Conservation (phyloP, 2,888 invertebrate species). For the Bellardia pandia region DNA sequence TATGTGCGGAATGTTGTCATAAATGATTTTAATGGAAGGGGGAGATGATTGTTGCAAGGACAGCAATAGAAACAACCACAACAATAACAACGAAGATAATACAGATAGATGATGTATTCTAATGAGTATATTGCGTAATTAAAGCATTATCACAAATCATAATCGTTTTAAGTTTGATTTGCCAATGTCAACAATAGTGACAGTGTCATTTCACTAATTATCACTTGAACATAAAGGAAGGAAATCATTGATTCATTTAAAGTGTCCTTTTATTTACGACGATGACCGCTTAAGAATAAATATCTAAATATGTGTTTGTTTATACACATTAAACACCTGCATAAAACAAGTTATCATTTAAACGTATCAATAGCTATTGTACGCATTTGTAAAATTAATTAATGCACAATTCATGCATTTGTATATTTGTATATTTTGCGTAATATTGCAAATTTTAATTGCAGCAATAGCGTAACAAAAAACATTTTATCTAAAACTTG, state of each 20-base stretch:
- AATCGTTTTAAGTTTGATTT: slow-evolving; percentile 67
- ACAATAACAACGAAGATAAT: neutral
- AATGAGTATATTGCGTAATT: slow-evolving; percentile 62
- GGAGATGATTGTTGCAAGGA: neutral
- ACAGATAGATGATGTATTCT: slow-evolving; percentile 34
- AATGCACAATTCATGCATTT: neutral
- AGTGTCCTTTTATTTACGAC: neutral
- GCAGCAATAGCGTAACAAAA: neutral
- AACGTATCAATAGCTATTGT: neutral
- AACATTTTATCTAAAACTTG: neutral
- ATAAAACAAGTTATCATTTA: neutral
- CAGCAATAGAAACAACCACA: neutral
- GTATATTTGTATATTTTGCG: neutral
- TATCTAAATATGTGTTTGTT: neutral
- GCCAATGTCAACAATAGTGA: slow-evolving; percentile 64
- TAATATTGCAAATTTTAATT: neutral
- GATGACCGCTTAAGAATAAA: neutral
- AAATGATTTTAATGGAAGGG: neutral
- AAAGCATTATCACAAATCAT: slow-evolving; percentile 59
- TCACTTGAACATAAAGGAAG: slow-evolving; percentile 46
- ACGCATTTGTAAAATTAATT: neutral
- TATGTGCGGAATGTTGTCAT: slow-evolving; percentile 5
- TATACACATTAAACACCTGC: neutral
- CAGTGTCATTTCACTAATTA: slow-evolving; percentile 60
- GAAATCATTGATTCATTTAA: slow-evolving; percentile 13